Conservation (phyloP, 2,888 invertebrate genomes). For the Trichacis sp. region DNA sequence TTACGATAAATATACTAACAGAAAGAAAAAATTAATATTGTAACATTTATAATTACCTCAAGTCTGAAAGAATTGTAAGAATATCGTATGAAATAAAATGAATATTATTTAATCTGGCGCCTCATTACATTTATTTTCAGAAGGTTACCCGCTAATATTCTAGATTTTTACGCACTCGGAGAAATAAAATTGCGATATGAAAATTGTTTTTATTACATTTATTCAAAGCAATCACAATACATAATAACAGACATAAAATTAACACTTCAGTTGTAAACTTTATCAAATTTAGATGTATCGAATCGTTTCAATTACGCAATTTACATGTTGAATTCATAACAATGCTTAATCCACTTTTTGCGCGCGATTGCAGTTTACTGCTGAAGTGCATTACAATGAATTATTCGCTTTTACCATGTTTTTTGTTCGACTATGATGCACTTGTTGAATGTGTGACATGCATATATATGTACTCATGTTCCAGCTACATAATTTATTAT, state of each 20-base stretch:
- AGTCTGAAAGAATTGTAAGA: constrained; percentile 1
- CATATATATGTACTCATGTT: background rate
- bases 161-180: no score
- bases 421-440: background rate
- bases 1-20: constrained; percentile 3
- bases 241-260: constrained; percentile 7
- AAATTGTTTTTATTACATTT: constrained; percentile 4
- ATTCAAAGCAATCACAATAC: constrained; percentile 9
- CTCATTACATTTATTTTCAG: no score
- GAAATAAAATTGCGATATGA: no score
- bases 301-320: no score
- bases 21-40: background rate
- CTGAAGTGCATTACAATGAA: constrained; percentile 5
- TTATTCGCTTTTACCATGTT: constrained; percentile 5
- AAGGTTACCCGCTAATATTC: no score
- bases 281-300: background rate
- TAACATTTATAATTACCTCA: constrained; percentile 5
- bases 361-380: background rate
- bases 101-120: no score
- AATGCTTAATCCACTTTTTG: background rate
- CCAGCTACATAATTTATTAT: no score
- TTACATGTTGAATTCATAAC: background rate
- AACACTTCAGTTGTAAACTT: constrained; percentile 7
- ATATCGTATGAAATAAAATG: background rate
- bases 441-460: background rate